Evolutionary conservation across 1,140 invertebrate species (phyloP).

Genomic region (Zaprionus nigranus): DNA sequence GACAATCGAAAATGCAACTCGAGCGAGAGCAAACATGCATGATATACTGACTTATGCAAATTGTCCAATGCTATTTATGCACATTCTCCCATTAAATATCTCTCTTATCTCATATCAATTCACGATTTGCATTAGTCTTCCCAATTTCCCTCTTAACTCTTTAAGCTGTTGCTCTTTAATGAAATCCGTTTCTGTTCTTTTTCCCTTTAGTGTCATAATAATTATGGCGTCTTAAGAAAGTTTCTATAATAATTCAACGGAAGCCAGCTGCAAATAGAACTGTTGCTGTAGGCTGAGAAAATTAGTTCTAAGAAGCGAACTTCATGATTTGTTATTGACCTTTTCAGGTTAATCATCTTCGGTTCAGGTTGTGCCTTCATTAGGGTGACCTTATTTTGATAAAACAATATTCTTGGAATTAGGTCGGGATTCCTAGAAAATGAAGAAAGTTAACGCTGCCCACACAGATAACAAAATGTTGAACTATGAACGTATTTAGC

Average conservation of each 20-base stretch:
- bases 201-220: neutral
- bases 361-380: neutral
- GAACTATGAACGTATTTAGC: neutral
- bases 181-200: neutral
- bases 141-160: no score
- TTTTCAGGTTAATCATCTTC: neutral
- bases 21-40: neutral
- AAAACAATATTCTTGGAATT: conserved; percentile 15
- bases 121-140: neutral
- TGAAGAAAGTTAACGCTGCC: neutral
- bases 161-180: no score
- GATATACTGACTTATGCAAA: neutral
- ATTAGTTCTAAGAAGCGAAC: neutral
- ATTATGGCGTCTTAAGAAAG: neutral
- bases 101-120: neutral
- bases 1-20: conserved; percentile 5
- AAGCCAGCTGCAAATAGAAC: neutral
- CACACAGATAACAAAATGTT: neutral
- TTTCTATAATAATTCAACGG: neutral
- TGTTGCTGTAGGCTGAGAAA: neutral
- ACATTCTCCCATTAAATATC: neutral
- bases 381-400: neutral
- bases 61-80: neutral
- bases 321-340: neutral
- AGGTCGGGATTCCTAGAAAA: neutral